phyloP scores from a whole-genome alignment of 2,113 vertebrate genomes.

The Marmota flaviventris region DNA sequence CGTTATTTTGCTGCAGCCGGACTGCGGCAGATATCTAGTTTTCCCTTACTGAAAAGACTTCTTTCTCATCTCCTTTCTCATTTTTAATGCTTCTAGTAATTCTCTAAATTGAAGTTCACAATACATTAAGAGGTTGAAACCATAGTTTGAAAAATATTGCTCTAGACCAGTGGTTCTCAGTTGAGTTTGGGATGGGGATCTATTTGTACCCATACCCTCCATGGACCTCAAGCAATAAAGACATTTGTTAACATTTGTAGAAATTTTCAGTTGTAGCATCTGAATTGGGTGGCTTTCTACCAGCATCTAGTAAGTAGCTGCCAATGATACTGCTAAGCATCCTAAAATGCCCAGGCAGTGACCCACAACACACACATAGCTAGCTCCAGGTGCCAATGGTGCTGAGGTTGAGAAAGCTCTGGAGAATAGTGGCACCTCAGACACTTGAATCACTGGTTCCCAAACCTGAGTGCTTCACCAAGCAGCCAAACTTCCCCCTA shows the following conservation, averaged over 20 bases:
- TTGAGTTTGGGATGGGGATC: not conserved
- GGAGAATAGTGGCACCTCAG: not conserved
- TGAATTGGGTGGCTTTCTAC: not conserved
- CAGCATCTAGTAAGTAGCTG: not conserved
- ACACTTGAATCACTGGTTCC: not conserved
- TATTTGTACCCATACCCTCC: not conserved
- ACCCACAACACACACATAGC: not conserved
- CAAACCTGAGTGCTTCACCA: not conserved
- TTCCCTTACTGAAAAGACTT: not conserved
- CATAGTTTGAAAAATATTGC: not conserved
- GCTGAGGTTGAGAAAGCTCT: not conserved
- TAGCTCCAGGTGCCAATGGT: not conserved
- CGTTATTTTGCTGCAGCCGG: too few relatives aligned
- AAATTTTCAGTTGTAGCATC: not conserved
- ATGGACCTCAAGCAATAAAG: not conserved
- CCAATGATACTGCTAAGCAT: not conserved
- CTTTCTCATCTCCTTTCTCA: not conserved
- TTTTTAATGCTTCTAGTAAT: not conserved
- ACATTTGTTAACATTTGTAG: not conserved
- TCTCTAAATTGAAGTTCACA: conserved; percentile 15
- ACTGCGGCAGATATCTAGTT: not conserved
- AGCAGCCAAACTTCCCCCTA: not conserved
- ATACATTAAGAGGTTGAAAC: not conserved
- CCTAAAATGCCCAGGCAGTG: not conserved
- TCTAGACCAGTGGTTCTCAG: not conserved